Evolutionary conservation across 2,888 invertebrate species (phyloP), one percentile per base, ranked within the genome.

Genomic region (Thelaira solivaga): DNA sequence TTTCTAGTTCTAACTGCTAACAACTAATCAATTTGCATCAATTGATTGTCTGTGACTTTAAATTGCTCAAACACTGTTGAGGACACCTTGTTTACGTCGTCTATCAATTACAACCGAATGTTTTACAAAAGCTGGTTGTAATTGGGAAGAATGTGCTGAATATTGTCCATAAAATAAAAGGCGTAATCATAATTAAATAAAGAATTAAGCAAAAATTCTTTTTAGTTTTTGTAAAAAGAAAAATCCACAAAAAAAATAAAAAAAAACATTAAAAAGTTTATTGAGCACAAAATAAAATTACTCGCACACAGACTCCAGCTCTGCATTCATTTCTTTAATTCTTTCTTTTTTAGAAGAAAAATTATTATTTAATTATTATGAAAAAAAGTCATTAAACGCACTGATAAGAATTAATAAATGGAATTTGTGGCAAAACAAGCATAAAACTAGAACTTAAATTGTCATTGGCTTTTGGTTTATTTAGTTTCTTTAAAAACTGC

Each of bases 81-180:
- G 86, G 2, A 86, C 83, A 31, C 80, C 90, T 29, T 85, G 86
- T 26, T 62, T 84, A 6, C 81, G 71, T 83, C 85, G 78, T 8
- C 84, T 82, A 6, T 88, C 91, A 6, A 92, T 92, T 39, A 92
- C 92, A 11, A 89, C 90, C 45, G 92, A 92, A 85, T 92, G 92
- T 81, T 92, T 92, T 85, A 90, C 90, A 81, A 90, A 89, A 43
- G 85, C 89, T 2, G 91, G 91, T 26, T 92, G 92, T 82, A 92
- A 92, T 61, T 92, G 92, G 92, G 92, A 92, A 83, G 92, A 92
- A 84, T 92, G 92, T 82, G 92, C 92, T 5, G 92, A 92, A 85
- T 92, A 92, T 85, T 92, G 92, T 84, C 92, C 92, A 3, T 90
- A 91, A 26, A 92, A 92, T 83, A 91, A 91, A 83, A 86, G 91